Percentiles rank a stretch among this genome's conserved stretches.
phyloP scores from a whole-genome alignment of 2,113 vertebrate species.

The Pteronura brasiliensis region DNA sequence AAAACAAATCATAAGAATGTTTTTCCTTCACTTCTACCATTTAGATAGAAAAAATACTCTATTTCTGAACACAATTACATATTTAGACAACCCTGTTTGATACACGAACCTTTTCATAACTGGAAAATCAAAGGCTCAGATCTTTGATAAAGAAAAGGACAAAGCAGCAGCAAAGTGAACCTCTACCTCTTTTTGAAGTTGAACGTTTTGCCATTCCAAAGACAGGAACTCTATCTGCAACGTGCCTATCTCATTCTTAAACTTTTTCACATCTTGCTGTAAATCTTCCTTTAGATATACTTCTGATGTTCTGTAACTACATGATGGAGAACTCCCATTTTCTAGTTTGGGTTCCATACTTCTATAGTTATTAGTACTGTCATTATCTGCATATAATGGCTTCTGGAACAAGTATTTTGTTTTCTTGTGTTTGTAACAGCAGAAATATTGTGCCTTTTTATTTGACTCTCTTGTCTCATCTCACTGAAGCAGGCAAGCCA shows the following conservation, averaged over 20 bases:
- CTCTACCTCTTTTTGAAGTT: slow-evolving; percentile 88
- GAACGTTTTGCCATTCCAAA: slow-evolving; percentile 84
- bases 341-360: no score
- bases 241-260: slow-evolving; percentile 89
- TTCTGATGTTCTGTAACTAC: slow-evolving; percentile 16
- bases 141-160: slow-evolving; percentile 61
- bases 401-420: not conserved
- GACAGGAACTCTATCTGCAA: slow-evolving; percentile 84
- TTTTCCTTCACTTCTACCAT: not conserved
- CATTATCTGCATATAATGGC: not conserved
- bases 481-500: not conserved
- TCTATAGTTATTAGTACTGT: no score
- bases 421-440: not conserved
- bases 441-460: not conserved
- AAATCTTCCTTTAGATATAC: slow-evolving; percentile 81
- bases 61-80: not conserved
- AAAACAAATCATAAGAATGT: slow-evolving; percentile 27
- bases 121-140: slow-evolving; percentile 77
- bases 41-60: not conserved
- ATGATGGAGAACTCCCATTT: not conserved
- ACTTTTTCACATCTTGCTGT: slow-evolving; percentile 83
- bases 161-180: slow-evolving; percentile 69
- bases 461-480: slow-evolving; percentile 4
- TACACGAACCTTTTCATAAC: slow-evolving; percentile 44
- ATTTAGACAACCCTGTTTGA: not conserved